Conservation (phyloP, 1,140 invertebrate genomes). For the Microplitis demolitor region DNA sequence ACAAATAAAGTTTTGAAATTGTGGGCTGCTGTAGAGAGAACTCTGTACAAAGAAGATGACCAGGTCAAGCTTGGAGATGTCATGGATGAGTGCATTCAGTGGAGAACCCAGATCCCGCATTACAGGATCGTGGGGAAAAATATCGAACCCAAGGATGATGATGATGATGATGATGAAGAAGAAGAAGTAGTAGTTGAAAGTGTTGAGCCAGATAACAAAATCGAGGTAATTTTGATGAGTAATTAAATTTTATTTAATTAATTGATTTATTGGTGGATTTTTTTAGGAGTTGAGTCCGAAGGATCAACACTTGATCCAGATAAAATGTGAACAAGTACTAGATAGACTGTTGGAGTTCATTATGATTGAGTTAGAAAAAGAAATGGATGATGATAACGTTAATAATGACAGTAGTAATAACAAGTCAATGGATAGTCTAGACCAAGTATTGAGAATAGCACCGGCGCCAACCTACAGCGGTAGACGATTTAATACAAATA, state of each 20-base stretch:
- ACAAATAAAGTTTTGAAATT: conserved; percentile 46
- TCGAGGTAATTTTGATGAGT: background rate
- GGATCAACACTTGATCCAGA: conserved; percentile 30
- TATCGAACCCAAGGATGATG: conserved; percentile 12
- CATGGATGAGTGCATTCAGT: conserved; percentile 53
- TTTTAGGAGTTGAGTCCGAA: conserved; percentile 29
- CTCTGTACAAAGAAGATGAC: conserved; percentile 48
- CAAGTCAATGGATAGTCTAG: conserved; percentile 36
- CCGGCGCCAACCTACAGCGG: conserved; percentile 41
- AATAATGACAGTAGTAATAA: background rate
- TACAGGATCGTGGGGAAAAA: conserved; percentile 47
- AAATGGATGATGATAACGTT: background rate
- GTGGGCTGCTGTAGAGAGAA: conserved; percentile 50
- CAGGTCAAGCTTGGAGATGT: conserved; percentile 26
- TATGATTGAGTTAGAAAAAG: conserved; percentile 37
- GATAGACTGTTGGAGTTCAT: conserved; percentile 48
- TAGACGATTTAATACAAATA: conserved; percentile 26
- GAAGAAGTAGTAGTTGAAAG: background rate
- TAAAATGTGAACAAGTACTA: conserved; percentile 43
- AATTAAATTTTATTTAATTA: too few relatives aligned
- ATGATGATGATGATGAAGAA: too few relatives aligned
- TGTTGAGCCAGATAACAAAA: background rate
- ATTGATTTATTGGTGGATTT: background rate
- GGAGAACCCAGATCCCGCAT: conserved; percentile 51
- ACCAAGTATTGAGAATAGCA: conserved; percentile 43